Base-by-base conservation (phyloP, 2,797 vertebrate genomes). In the Pipistrellus kuhlii region DNA sequence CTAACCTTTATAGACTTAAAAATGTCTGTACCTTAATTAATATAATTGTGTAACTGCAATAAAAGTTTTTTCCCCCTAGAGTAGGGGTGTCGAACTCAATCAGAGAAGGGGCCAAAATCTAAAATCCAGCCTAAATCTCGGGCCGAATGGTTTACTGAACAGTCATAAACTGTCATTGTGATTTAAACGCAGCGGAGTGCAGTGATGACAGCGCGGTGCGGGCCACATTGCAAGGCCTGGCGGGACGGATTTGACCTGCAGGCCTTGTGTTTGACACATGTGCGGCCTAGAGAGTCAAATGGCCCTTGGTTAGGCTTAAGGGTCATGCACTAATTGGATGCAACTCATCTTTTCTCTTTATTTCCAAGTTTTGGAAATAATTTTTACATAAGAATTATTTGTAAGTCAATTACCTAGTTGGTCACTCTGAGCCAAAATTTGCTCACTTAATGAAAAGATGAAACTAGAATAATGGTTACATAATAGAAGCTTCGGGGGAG, bases 1-100 rank as follows among this genome's bases (percentile, higher is more conserved):
- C 55, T 68, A 94, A 94, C 30, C 10, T 77, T 94, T 91, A 87
- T 17, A 68, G 75, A 48, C 46, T 85, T 87, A 83, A 95, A 93
- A 77, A 73, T 69, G 4, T 85, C 78, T 88, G 20, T 23, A 32
- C 18, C 17, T 94, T 91, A 91, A 62, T 81, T 81, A 81, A 35
- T 51, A 35, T 5, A 83, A 86, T 32, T 57, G 41, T 30, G 23
- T n/a, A 85, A 95, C 12, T 80, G 80, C 90, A 81, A 62, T 88
- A 85, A 88, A 93, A 78, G 10, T 62, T 78, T 68, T 73, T 83
- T 92, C 76, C 21, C 13, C 48, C 14, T 32, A 55, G 53, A 85
- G 35, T n/a, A n/a, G n/a, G n/a, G n/a, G n/a, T n/a, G n/a, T n/a
- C n/a, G n/a, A n/a, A n/a, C n/a, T n/a, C n/a, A n/a, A n/a, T n/a